Percentiles rank a stretch among this genome's conserved stretches.
Evolutionary conservation across 2,797 vertebrate genomes (phyloP).

Genomic region (Chelon auratus): DNA sequence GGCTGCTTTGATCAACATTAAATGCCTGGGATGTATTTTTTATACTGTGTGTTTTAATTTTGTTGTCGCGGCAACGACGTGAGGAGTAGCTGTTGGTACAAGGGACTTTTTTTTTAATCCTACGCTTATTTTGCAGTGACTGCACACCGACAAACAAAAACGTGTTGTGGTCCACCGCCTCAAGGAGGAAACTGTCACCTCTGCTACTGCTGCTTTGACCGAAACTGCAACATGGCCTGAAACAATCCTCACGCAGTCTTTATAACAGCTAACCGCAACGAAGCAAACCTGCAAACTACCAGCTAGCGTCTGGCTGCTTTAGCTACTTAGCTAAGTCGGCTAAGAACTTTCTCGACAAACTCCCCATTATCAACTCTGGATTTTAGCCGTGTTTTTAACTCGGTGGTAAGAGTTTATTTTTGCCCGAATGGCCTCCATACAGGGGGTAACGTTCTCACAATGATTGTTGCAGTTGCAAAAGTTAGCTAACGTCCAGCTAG

Average conservation of each 20-base stretch:
- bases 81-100: too few relatives aligned
- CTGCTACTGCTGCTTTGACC: conserved; percentile 7
- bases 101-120: not conserved
- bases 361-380: not conserved
- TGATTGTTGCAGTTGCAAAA: conserved; percentile 32
- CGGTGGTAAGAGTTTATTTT: not conserved
- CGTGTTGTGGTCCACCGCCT: conserved; percentile 9
- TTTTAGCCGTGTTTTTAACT: not conserved
- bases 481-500: conserved; percentile 47
- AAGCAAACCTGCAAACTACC: not conserved
- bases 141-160: conserved; percentile 22
- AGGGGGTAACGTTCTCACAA: not conserved
- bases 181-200: conserved; percentile 32
- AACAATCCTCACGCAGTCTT: not conserved
- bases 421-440: not conserved
- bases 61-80: not conserved
- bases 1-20: not conserved
- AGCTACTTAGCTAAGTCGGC: conserved; percentile 31
- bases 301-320: not conserved
- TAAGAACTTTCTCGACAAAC: conserved; percentile 55
- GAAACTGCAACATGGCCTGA: conserved; percentile 5
- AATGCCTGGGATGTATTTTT: not conserved
- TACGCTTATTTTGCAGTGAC: conserved; percentile 9
- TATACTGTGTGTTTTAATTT: not conserved
- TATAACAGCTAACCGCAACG: not conserved